A percentile compares a stretch with the other conserved stretches of the same genome.
These are phyloP conservation scores for Oedothorax gibbosus DNA, from an alignment of 1,140 invertebrate species.

Conservation along the genomic window DNA sequence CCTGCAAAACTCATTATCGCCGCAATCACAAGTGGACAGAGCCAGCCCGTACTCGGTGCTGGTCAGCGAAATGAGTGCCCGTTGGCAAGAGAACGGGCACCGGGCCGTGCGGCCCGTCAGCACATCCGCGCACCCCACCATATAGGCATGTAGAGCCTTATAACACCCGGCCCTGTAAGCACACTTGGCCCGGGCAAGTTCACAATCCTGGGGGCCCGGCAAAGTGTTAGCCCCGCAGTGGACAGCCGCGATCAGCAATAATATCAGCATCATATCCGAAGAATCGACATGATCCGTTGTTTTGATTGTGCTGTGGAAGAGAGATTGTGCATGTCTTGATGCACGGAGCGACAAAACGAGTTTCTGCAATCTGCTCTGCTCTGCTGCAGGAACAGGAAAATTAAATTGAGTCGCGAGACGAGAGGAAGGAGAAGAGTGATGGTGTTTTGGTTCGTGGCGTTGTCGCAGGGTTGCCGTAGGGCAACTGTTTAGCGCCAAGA, in stretches of 20 bases:
- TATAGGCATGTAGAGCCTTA: conserved; percentile 78
- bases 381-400: background rate
- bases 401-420: too few species aligned
- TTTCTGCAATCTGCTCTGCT: conserved; percentile 11
- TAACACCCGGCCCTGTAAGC: conserved; percentile 80
- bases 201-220: conserved; percentile 70
- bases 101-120: conserved; percentile 68
- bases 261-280: conserved; percentile 13
- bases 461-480: conserved; percentile 4
- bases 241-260: background rate
- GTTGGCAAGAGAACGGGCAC: conserved; percentile 79
- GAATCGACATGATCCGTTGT: conserved; percentile 1
- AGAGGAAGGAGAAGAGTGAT: background rate
- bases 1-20: conserved; percentile 75
- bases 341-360: background rate
- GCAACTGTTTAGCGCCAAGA: background rate
- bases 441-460: background rate
- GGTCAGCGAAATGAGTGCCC: conserved; percentile 81
- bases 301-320: background rate
- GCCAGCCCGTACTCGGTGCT: conserved; percentile 82
- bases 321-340: background rate
- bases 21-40: conserved; percentile 80
- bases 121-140: conserved; percentile 78
- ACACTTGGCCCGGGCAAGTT: conserved; percentile 78
- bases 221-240: conserved; percentile 15